Evolutionary conservation across 37 sponge, comb jelly and placozoan genomes (phyloP).

Genomic region (Beroe forskalii): DNA sequence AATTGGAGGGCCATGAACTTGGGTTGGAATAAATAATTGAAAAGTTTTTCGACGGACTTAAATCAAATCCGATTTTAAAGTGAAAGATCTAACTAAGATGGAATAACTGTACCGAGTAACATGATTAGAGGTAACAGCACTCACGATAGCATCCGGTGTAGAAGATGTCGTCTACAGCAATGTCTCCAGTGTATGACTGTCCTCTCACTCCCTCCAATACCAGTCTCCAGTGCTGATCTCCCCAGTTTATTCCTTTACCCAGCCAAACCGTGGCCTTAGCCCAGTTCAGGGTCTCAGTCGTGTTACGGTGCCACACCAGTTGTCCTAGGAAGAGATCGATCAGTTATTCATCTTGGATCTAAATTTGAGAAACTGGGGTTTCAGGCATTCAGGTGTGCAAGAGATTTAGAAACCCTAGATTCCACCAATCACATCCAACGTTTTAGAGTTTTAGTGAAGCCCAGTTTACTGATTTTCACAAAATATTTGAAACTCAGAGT

Average conservation of each 20-base stretch:
- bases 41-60: too few species aligned
- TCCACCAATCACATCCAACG: not conserved
- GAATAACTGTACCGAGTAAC: too few species aligned
- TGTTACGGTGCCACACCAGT: conserved; percentile 55
- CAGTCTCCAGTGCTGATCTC: conserved; percentile 25
- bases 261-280: conserved; percentile 42
- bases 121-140: too few species aligned
- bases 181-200: conserved; percentile 64
- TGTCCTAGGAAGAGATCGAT: not conserved
- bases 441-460: not conserved
- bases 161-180: conserved; percentile 70
- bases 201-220: conserved; percentile 68
- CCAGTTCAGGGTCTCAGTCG: conserved; percentile 46
- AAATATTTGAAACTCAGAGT: too few species aligned
- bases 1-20: too few species aligned
- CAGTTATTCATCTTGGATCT: not conserved
- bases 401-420: not conserved
- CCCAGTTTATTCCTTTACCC: conserved; percentile 2
- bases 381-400: not conserved
- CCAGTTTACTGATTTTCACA: not conserved
- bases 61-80: too few species aligned
- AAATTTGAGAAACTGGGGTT: not conserved
- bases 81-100: too few species aligned
- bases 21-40: too few species aligned
- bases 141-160: conserved; percentile 61